Evolutionary conservation across 2,113 vertebrate species (phyloP).

Genomic region (Melanotaenia duboulayi): DNA sequence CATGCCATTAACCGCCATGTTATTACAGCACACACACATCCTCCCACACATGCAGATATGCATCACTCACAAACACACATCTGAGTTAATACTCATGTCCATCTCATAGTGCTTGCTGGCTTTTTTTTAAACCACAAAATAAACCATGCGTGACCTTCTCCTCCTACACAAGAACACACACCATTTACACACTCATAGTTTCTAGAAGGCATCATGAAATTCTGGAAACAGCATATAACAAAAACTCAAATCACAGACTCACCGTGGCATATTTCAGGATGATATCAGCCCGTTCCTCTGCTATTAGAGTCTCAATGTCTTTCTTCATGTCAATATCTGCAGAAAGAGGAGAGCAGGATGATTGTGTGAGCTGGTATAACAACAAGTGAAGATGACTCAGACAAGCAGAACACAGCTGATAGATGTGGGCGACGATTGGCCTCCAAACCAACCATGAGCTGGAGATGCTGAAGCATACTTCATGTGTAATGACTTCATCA

Average conservation of each 20-base stretch:
- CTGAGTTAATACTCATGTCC: no score
- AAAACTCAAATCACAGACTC: conserved; percentile 39
- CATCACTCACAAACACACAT: background rate
- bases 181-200: no score
- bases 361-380: background rate
- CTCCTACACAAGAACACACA: conserved; percentile 26
- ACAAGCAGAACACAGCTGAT: conserved; percentile 2
- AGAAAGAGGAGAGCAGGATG: conserved; percentile 12
- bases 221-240: no score
- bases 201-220: no score
- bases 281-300: conserved; percentile 90
- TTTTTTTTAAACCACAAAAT: conserved; percentile 28
- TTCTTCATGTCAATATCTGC: conserved; percentile 95
- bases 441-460: background rate
- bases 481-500: conserved; percentile 13
- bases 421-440: conserved; percentile 34
- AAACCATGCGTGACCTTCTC: conserved; percentile 18
- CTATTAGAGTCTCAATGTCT: conserved; percentile 89
- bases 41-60: no score
- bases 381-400: conserved; percentile 5
- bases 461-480: conserved; percentile 2
- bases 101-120: background rate
- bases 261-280: conserved; percentile 91
- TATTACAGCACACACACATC: conserved; percentile 35
- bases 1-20: conserved; percentile 42